Evolutionary conservation across 2,888 invertebrate species (phyloP).

Genomic region (Drymonia ruficornis): DNA sequence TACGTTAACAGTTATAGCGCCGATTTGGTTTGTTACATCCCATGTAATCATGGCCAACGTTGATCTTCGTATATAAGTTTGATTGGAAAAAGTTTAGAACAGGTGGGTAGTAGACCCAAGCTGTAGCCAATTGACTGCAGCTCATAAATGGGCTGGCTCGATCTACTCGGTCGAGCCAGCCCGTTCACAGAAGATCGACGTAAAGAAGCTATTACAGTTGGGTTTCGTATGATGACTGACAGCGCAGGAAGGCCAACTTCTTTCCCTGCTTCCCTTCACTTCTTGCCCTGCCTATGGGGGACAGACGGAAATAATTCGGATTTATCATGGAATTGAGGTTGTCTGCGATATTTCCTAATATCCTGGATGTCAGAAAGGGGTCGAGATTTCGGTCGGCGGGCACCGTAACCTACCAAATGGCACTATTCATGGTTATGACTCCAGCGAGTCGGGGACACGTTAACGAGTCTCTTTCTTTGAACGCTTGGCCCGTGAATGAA

Average conservation of each 20-base stretch:
- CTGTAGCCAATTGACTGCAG: too few relatives aligned
- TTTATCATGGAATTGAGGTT: not conserved
- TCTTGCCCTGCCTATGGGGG: too few relatives aligned
- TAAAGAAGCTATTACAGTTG: too few relatives aligned
- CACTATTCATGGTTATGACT: not conserved
- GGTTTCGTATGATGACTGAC: too few relatives aligned
- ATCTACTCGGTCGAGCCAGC: too few relatives aligned
- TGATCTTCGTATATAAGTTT: not conserved
- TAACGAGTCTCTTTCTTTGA: not conserved
- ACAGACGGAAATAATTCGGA: too few relatives aligned
- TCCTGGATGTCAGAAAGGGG: not conserved
- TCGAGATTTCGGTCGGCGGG: not conserved
- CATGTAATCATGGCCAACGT: conserved; percentile 27
- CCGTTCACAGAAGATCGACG: too few relatives aligned
- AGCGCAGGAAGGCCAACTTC: too few relatives aligned
- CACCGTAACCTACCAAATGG: not conserved
- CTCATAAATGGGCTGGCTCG: too few relatives aligned
- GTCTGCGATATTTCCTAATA: not conserved
- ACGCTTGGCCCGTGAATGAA: too few relatives aligned
- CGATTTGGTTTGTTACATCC: conserved; percentile 32
- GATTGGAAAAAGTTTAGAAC: not conserved
- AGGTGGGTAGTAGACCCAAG: too few relatives aligned
- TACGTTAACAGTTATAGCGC: conserved; percentile 33
- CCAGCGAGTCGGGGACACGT: not conserved
- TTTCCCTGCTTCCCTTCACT: too few relatives aligned